Conservation (phyloP, 2,113 vertebrate species). For the Oreotrochilus melanogaster region DNA sequence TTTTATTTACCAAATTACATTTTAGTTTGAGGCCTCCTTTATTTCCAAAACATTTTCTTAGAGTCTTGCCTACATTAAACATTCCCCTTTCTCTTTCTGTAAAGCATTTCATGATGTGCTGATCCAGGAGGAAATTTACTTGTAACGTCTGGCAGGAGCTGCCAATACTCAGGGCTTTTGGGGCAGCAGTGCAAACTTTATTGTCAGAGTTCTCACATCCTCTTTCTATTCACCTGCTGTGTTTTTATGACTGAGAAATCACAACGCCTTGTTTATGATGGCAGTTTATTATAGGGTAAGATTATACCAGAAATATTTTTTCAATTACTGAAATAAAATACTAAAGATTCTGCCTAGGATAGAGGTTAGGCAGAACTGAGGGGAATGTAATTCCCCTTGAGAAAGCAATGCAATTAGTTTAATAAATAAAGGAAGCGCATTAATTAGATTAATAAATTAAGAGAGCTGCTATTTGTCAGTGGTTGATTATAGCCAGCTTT, state of each 20-base stretch:
- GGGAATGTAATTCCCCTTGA: conserved; percentile 32
- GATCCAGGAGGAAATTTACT: conserved; percentile 48
- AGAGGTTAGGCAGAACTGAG: not conserved
- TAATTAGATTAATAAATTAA: conserved; percentile 72
- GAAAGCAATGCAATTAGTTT: conserved; percentile 53
- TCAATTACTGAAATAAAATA: conserved; percentile 59
- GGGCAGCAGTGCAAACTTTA: conserved; percentile 48
- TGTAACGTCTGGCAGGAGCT: not conserved
- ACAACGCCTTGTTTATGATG: conserved; percentile 56
- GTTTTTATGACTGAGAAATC: conserved; percentile 65
- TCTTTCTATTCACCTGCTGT: conserved; percentile 60
- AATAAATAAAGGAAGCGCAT: conserved; percentile 66
- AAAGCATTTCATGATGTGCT: conserved; percentile 23
- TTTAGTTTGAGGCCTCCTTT: not conserved
- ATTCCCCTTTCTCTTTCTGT: not conserved
- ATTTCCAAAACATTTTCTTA: conserved; percentile 2
- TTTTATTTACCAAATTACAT: not conserved
- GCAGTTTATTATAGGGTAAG: conserved; percentile 47
- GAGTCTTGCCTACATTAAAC: not conserved
- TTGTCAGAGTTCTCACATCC: conserved; percentile 54
- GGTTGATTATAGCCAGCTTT: conserved; percentile 11
- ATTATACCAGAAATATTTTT: conserved; percentile 63
- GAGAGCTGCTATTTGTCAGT: not conserved
- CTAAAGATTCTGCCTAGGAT: conserved; percentile 4
- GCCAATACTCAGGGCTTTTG: conserved; percentile 28